Evolutionary conservation across 2,113 vertebrate genomes (phyloP), one percentile per base, ranked within the genome.

Genomic region (Pionites leucogaster): DNA sequence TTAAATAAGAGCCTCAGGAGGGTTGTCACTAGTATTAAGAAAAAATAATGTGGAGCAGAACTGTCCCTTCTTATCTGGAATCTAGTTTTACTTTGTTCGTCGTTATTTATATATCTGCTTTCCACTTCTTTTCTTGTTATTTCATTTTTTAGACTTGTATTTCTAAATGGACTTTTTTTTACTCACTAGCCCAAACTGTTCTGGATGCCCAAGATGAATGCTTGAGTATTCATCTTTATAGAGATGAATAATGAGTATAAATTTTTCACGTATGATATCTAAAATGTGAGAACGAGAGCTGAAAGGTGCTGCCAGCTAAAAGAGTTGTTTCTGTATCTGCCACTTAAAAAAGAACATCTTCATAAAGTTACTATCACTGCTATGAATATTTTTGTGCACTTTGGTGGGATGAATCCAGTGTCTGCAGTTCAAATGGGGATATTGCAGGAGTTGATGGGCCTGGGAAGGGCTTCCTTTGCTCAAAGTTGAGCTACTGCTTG

Each of bases 301-400:
- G 46, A 86, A 78, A 52, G n/a, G 8, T 75, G 19, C 42, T 74
- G 29, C 25, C 6, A 1, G 42, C 22, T 83, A 13, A 24, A 41
- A 62, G 35, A 28, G 29, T n/a, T 47, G 7, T 42, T 53, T 71
- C 59, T 90, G 15, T 68, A 44, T 6, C 82, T 69, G 29, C 67
- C 29, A 28, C 79, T 82, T 83, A 9, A 59, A 75, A 74, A 59
- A n/a, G 18, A 37, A 19, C 15, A 27, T 64, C 23, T 82, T 92
- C 16, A 31, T 46, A 10, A 35, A 63, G 29, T 64, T 59, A 7
- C 28, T 17, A 0, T 46, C 3, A 1, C 37, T 17, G 6, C 2
- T 6, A 17, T 15, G 46, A 72, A 35, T 23, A 11, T 17, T 35
- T 37, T 60, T 13, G 24, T n/a, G 25, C 1, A 1, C 35, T 31